Evolutionary conservation across 1,140 invertebrate genomes (phyloP), one percentile per base, ranked within the genome.

Genomic region (Drosophila erecta): DNA sequence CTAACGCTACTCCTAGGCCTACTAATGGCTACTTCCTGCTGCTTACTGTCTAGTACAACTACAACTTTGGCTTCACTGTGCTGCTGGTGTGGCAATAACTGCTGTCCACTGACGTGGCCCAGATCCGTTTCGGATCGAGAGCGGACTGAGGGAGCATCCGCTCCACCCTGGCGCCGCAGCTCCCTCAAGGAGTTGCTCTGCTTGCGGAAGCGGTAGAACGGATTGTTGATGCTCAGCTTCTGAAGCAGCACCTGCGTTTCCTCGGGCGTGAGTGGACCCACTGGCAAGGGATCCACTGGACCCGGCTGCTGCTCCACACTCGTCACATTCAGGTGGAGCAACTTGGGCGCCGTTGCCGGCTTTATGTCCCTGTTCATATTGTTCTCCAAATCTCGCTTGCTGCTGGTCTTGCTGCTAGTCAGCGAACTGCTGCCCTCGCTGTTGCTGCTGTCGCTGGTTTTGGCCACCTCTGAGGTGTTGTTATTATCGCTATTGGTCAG

Each of bases 21-120:
- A 79, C 75, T 89, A 87, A 87, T 50, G 49, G 77, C 76, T 91
- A 91, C 50, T 79, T 91, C 54, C 40, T 79, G 61, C 60, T 86
- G 81, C 83, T 91, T 91, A 91, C 81, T 87, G 60, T 85, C 87
- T 90, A 91, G 69, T 85, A 91, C 83, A 90, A 89, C 90, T 91
- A 91, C 90, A 83, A 85, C 80, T 85, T 90, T 91, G 75, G 85
- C 89, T 85, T 90, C 89, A 90, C 66, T 75, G 76, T 84, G 66
- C 73, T 87, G 56, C 43, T 60, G 57, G 17, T 55, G 49, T 20
- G 41, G 17, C 4, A 38, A 10, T 11, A 35, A 24, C 22, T 38
- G 30, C 40, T 11, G 38, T 4, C 47, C 47, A 27, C 30, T 20
- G 30, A 44, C 35, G 11, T 46, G 50, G 3, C 33, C 56, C 51